Evolutionary conservation across 2,113 vertebrate genomes (phyloP).

Genomic region (Phocoena sinus): DNA sequence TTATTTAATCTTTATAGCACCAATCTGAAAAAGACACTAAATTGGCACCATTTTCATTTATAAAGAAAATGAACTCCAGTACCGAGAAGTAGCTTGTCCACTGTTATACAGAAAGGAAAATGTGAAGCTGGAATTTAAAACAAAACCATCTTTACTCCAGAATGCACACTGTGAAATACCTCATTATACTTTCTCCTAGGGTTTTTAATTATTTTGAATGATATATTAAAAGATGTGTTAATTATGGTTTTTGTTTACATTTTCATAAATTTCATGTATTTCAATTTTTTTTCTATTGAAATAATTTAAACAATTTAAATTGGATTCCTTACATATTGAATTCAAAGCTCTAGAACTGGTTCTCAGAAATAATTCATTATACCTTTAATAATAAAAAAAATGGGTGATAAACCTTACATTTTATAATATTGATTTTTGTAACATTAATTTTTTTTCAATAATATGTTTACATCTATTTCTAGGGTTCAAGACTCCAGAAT

Average conservation of each 20-base stretch:
- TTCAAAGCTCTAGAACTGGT: background rate
- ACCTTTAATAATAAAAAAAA: background rate
- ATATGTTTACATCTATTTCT: background rate
- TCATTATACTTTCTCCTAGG: background rate
- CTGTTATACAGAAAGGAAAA: background rate
- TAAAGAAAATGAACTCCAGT: background rate
- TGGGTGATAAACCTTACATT: background rate
- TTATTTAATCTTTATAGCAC: background rate
- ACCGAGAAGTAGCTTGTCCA: background rate
- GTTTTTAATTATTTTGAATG: constrained; percentile 34
- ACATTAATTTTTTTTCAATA: background rate
- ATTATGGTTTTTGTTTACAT: background rate
- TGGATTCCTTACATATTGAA: background rate
- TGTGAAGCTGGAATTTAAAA: background rate
- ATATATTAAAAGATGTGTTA: constrained; percentile 2
- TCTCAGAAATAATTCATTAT: background rate
- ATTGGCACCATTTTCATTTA: background rate
- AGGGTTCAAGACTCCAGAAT: background rate
- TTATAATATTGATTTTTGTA: background rate
- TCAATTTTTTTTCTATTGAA: background rate
- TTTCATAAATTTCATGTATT: background rate
- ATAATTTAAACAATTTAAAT: background rate
- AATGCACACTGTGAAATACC: background rate
- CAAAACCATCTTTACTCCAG: background rate
- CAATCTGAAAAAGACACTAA: background rate